phyloP scores from a whole-genome alignment of 2,888 invertebrate species.

The Dicyrtoma fusca region DNA sequence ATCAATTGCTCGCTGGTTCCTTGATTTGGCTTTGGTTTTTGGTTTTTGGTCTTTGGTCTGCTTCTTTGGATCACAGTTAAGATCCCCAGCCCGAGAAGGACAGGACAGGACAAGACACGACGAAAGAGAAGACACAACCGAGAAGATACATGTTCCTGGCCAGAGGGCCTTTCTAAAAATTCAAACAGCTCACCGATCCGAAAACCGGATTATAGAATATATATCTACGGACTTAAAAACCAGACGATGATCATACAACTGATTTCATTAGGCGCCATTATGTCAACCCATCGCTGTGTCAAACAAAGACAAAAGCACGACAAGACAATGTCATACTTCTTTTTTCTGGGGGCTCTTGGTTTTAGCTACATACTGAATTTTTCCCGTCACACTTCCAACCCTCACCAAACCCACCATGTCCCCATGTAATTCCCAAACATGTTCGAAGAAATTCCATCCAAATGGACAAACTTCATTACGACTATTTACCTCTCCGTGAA shows the following conservation, averaged over 20 bases:
- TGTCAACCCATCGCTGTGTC: slow-evolving; percentile 51
- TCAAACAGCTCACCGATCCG: slow-evolving; percentile 48
- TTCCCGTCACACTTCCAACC: background rate
- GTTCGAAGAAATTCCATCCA: slow-evolving; percentile 20
- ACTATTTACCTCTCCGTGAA: slow-evolving; percentile 29
- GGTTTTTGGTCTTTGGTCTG: too few relatives aligned
- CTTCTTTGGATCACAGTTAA: background rate
- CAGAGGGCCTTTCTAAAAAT: slow-evolving; percentile 21
- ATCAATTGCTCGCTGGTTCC: too few relatives aligned
- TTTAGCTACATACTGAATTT: background rate
- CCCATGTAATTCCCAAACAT: background rate
- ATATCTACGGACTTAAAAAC: slow-evolving; percentile 24
- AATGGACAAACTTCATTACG: slow-evolving; percentile 34
- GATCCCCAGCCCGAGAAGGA: background rate
- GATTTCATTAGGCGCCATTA: slow-evolving; percentile 57
- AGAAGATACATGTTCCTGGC: background rate
- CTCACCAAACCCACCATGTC: background rate
- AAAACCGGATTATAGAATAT: slow-evolving; percentile 54
- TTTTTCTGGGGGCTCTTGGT: slow-evolving; percentile 7
- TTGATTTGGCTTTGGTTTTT: too few relatives aligned
- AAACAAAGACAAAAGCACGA: slow-evolving; percentile 41
- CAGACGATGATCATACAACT: slow-evolving; percentile 54
- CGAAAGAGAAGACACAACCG: background rate
- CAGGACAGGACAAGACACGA: background rate
- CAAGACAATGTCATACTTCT: slow-evolving; percentile 35